phyloP scores from a whole-genome alignment of 2,888 invertebrate species.

The Lithophane ornitopus region DNA sequence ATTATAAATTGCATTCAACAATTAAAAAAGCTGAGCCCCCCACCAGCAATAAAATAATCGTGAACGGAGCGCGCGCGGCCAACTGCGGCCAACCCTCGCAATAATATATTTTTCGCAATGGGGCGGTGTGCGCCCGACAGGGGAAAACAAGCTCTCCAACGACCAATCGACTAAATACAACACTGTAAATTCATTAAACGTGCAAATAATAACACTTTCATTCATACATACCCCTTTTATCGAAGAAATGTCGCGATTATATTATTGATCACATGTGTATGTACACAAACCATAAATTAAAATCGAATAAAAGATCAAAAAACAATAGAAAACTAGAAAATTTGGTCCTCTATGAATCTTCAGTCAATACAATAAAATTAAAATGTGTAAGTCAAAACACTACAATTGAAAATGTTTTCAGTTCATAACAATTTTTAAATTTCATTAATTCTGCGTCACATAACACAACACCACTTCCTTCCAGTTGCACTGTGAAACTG shows the following conservation, averaged over 20 bases:
- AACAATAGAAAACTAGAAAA: constrained; percentile 25
- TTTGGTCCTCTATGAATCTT: constrained; percentile 12
- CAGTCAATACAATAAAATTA: constrained; percentile 29
- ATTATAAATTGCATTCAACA: constrained; percentile 41
- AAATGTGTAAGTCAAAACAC: constrained; percentile 41
- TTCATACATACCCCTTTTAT: constrained; percentile 85
- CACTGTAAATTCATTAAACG: constrained; percentile 40
- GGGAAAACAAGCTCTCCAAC: constrained; percentile 71
- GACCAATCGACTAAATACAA: constrained; percentile 57
- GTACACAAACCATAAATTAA: constrained; percentile 78
- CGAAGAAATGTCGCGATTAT: constrained; percentile 73
- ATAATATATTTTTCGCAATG: constrained; percentile 76
- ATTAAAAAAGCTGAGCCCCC: constrained; percentile 76
- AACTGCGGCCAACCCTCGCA: constrained; percentile 79
- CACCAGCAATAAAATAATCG: constrained; percentile 82
- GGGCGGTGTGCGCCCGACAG: constrained; percentile 76
- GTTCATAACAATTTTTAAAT: constrained; percentile 72
- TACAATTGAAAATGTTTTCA: constrained; percentile 62
- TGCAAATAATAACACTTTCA: constrained; percentile 73
- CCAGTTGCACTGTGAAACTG: constrained; percentile 73
- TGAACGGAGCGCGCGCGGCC: constrained; percentile 65
- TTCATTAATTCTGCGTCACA: constrained; percentile 65
- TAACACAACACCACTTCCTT: constrained; percentile 66
- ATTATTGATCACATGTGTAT: constrained; percentile 87
- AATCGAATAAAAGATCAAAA: constrained; percentile 57